A percentile compares a stretch with the other conserved stretches of the same genome.
Conservation (phyloP, 2,797 vertebrate species). For the Tenualosa thibaudeaui region DNA sequence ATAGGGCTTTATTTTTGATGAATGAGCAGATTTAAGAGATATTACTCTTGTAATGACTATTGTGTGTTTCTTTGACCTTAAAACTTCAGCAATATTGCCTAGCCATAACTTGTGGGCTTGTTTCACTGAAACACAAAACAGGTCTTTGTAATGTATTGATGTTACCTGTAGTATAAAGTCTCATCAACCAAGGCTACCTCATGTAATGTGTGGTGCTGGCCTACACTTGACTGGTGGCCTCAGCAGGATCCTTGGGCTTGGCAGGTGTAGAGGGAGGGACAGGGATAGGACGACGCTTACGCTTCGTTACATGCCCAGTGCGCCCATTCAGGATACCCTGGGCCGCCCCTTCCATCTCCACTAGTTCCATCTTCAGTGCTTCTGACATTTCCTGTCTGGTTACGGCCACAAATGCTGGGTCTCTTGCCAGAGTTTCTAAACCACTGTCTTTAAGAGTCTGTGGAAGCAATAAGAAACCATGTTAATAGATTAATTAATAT, state of each 20-base stretch:
- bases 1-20: neutral
- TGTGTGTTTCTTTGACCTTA: neutral
- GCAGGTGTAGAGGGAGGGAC: slow-evolving; percentile 49
- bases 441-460: slow-evolving; percentile 81
- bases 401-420: slow-evolving; percentile 71
- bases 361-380: slow-evolving; percentile 72
- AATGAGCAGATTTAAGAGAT: neutral
- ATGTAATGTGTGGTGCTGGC: slow-evolving; percentile 30
- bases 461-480: slow-evolving; percentile 23
- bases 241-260: slow-evolving; percentile 18
- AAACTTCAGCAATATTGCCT: neutral
- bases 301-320: slow-evolving; percentile 47
- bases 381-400: slow-evolving; percentile 78
- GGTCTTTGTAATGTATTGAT: slow-evolving; percentile 8
- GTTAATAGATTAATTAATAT: neutral
- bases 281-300: slow-evolving; percentile 67
- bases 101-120: neutral
- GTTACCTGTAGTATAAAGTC: slow-evolving; percentile 12
- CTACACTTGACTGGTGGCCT: slow-evolving; percentile 39
- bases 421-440: slow-evolving; percentile 71
- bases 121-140: neutral
- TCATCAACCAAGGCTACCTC: neutral
- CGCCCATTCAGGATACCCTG: slow-evolving; percentile 70
- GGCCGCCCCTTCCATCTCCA: slow-evolving; percentile 76
- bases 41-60: neutral